phyloP scores from a whole-genome alignment of 2,113 vertebrate species.

The Cyanoderma ruficeps region DNA sequence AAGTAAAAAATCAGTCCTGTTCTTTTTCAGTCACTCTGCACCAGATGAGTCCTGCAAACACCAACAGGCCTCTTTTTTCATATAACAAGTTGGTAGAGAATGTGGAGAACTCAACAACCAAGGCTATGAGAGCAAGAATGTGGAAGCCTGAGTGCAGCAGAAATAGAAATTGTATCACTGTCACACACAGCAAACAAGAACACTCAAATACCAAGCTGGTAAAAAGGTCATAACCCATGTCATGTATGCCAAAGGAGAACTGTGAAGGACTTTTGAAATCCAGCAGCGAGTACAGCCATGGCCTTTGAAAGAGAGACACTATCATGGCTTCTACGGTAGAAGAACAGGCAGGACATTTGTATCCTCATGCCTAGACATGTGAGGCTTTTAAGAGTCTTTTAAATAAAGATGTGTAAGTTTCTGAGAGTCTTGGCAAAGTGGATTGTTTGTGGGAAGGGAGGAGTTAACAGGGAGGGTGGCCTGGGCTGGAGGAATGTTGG shows the following conservation, averaged over 20 bases:
- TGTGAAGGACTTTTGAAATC: background rate
- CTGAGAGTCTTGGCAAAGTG: background rate
- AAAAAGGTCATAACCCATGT: constrained; percentile 40
- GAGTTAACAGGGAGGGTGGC: constrained; percentile 19
- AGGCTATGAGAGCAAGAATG: background rate
- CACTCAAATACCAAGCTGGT: constrained; percentile 16
- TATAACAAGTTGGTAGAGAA: background rate
- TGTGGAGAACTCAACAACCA: background rate
- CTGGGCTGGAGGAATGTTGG: constrained; percentile 16
- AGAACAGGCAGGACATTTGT: fast-evolving
- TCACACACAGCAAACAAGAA: background rate
- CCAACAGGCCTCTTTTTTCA: background rate
- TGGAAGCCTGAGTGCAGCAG: background rate
- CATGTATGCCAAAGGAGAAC: background rate
- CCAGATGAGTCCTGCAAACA: background rate
- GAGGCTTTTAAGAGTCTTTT: background rate
- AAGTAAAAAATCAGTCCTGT: background rate
- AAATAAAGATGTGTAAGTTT: background rate
- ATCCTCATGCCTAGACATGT: background rate
- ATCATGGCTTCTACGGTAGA: background rate
- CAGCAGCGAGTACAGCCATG: background rate
- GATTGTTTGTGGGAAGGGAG: background rate
- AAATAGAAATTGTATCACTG: constrained; percentile 63
- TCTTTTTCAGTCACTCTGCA: background rate
- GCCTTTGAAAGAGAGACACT: background rate